Evolutionary conservation across 1,140 invertebrate species (phyloP).

Genomic region (Ceratosolen solmsi): DNA sequence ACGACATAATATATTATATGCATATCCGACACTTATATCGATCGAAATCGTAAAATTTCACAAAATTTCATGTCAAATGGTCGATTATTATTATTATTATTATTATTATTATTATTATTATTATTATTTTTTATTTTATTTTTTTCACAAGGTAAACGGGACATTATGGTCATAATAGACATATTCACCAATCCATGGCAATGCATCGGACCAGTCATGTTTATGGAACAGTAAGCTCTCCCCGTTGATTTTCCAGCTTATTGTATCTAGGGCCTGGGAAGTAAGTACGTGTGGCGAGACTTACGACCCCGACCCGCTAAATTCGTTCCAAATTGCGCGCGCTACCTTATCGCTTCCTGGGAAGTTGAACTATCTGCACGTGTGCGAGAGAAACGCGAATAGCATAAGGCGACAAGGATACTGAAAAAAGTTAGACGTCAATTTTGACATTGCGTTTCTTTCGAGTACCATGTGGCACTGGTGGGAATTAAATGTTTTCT

Average conservation of each 20-base stretch:
- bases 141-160: too few relatives aligned
- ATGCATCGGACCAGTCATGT: too few relatives aligned
- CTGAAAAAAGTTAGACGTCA: background rate
- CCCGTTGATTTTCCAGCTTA: background rate
- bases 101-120: too few relatives aligned
- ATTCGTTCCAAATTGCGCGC: background rate
- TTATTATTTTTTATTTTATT: too few relatives aligned
- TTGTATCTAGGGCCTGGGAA: background rate
- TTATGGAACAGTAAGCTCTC: background rate
- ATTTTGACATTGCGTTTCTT: background rate
- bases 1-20: too few relatives aligned
- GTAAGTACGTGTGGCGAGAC: background rate
- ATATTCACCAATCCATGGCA: too few relatives aligned
- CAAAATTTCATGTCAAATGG: too few relatives aligned
- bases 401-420: background rate
- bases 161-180: too few relatives aligned
- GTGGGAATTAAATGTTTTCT: background rate
- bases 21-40: too few relatives aligned
- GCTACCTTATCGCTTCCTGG: background rate
- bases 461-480: background rate
- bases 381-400: background rate
- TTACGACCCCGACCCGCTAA: background rate
- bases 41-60: too few relatives aligned
- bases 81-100: too few relatives aligned
- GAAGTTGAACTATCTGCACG: slow-evolving; percentile 5